Evolutionary conservation across 2,888 invertebrate genomes (phyloP).

Genomic region (Euclidia mi): DNA sequence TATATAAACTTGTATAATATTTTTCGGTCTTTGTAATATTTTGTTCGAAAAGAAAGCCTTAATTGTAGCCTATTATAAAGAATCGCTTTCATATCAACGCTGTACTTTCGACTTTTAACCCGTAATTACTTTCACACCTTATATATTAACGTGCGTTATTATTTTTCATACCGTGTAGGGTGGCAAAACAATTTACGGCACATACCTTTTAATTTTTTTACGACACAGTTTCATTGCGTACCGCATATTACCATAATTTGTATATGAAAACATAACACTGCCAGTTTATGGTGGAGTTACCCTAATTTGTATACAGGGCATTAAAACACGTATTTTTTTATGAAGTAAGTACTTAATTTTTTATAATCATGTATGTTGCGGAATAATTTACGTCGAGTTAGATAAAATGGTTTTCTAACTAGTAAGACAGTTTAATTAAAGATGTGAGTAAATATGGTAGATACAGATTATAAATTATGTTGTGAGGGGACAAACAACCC

Average conservation of each 20-base stretch:
- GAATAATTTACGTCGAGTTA: no score
- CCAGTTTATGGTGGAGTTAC: background rate
- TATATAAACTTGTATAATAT: no score
- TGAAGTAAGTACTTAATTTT: background rate
- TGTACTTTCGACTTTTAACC: background rate
- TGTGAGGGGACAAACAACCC: no score
- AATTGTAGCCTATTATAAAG: no score
- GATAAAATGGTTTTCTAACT: no score
- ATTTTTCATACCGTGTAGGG: background rate
- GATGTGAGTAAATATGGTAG: no score
- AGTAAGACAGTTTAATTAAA: no score
- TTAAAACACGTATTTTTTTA: background rate
- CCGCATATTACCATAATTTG: slow-evolving; percentile 5
- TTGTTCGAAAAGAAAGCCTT: no score
- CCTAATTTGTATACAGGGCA: background rate
- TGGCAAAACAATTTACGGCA: slow-evolving; percentile 7
- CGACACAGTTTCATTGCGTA: slow-evolving; percentile 10
- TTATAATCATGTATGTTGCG: no score
- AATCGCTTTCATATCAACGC: no score
- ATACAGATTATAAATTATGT: no score
- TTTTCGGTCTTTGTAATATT: no score
- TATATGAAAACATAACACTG: slow-evolving; percentile 1
- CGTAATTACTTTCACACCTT: slow-evolving; percentile 11
- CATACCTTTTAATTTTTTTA: slow-evolving; percentile 13
- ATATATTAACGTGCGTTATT: background rate